phyloP scores from a whole-genome alignment of 2,888 invertebrate genomes.

The Drosophila acutilabella region DNA sequence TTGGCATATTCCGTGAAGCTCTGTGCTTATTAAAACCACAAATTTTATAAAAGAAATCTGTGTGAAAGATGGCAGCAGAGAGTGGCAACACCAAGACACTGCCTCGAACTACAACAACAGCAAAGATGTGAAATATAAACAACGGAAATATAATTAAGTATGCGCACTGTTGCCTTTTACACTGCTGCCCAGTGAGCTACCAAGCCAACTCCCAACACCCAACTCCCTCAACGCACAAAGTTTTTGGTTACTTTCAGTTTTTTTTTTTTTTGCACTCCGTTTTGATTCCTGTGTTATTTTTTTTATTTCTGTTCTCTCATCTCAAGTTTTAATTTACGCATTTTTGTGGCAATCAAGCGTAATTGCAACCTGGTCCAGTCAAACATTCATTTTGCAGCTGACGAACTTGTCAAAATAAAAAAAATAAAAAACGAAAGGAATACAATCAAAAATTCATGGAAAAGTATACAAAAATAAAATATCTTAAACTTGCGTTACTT shows the following conservation, averaged over 20 bases:
- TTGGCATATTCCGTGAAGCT: constrained; percentile 44
- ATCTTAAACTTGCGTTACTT: background rate
- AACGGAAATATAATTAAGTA: constrained; percentile 77
- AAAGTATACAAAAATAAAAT: background rate
- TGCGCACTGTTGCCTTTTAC: constrained; percentile 74
- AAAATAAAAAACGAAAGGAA: background rate
- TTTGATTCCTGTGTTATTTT: constrained; percentile 10
- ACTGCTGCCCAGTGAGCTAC: constrained; percentile 16
- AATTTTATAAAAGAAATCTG: constrained; percentile 57
- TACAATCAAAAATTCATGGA: background rate
- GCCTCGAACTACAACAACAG: constrained; percentile 1
- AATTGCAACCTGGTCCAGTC: constrained; percentile 49
- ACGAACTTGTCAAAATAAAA: constrained; percentile 4
- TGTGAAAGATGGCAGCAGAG: constrained; percentile 28
- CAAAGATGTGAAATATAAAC: constrained; percentile 57
- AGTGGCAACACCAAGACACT: constrained; percentile 24
- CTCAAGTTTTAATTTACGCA: constrained; percentile 69
- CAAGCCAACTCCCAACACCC: constrained; percentile 7
- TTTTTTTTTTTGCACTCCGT: constrained; percentile 13
- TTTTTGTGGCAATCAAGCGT: constrained; percentile 69
- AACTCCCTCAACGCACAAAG: constrained; percentile 45
- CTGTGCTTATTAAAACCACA: constrained; percentile 67
- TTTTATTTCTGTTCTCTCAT: constrained; percentile 34
- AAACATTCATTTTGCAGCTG: constrained; percentile 30
- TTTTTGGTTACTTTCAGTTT: constrained; percentile 54